A percentile compares a stretch with the other conserved stretches of the same genome.
These are phyloP conservation scores for Gallinago paraguaiae DNA, from an alignment of 2,113 vertebrate genomes.

Conservation along the genomic window DNA sequence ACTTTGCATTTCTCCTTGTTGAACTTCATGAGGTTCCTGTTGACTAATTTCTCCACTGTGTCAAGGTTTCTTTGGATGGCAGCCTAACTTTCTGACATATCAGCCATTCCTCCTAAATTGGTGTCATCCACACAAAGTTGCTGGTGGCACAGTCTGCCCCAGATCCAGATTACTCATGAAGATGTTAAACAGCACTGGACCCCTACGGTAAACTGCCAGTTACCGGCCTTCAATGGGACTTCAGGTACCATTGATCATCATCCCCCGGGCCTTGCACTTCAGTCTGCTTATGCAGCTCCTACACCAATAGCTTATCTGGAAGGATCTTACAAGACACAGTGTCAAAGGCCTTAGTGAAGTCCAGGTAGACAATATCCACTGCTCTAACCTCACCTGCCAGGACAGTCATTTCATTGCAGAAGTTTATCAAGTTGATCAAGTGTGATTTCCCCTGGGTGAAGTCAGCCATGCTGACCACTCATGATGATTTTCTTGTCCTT, in stretches of 20 bases:
- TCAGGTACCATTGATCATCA: neutral
- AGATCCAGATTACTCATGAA: neutral
- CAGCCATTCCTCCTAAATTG: neutral
- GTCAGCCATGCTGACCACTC: neutral
- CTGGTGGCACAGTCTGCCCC: neutral
- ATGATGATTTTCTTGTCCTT: neutral
- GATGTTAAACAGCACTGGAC: neutral
- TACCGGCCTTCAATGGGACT: neutral
- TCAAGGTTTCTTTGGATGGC: neutral
- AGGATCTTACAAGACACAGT: neutral
- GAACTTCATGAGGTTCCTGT: neutral
- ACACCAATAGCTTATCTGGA: neutral
- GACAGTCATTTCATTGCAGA: neutral
- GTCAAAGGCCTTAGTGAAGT: neutral
- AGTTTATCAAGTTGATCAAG: neutral
- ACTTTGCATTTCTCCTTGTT: neutral
- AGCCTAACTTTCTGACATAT: neutral
- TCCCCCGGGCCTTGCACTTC: neutral
- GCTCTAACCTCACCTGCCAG: neutral
- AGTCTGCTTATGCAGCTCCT: neutral
- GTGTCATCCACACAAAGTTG: neutral
- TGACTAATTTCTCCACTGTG: neutral
- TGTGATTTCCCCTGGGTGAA: neutral
- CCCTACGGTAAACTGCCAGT: neutral
- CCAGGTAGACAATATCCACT: neutral